phyloP scores from a whole-genome alignment of 1,140 invertebrate species.

The Drosophila athabasca region DNA sequence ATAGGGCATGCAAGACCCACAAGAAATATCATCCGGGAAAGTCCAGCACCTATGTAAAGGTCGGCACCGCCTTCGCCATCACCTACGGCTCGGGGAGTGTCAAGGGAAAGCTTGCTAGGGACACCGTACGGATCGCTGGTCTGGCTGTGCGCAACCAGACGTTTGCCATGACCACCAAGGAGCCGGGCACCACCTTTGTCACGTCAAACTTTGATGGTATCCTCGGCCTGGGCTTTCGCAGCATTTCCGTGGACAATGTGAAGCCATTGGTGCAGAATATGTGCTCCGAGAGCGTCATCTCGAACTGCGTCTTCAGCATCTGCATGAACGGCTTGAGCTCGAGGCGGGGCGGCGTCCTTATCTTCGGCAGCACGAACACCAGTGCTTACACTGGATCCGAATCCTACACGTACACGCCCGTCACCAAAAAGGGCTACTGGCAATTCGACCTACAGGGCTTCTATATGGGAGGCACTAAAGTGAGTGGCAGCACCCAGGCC shows the following conservation, averaged over 20 bases:
- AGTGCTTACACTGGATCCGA: conserved; percentile 40
- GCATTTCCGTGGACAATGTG: conserved; percentile 94
- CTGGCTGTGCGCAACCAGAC: conserved; percentile 90
- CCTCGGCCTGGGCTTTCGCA: conserved; percentile 93
- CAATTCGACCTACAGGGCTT: conserved; percentile 48
- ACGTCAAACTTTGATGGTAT: conserved; percentile 98
- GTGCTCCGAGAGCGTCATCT: conserved; percentile 91
- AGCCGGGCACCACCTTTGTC: conserved; percentile 94
- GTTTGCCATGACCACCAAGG: conserved; percentile 96
- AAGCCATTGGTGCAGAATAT: conserved; percentile 97
- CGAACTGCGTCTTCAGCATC: conserved; percentile 94
- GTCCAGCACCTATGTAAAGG: conserved; percentile 34
- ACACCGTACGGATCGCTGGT: conserved; percentile 84
- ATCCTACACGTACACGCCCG: conserved; percentile 50
- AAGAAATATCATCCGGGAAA: conserved; percentile 11
- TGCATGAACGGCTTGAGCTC: conserved; percentile 89
- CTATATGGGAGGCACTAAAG: conserved; percentile 33
- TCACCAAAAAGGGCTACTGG: conserved; percentile 62
- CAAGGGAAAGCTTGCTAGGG: conserved; percentile 26
- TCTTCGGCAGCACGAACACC: conserved; percentile 36
- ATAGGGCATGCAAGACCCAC: conserved; percentile 30
- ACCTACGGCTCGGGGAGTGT: conserved; percentile 35
- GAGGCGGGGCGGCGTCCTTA: conserved; percentile 24
- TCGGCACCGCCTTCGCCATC: conserved; percentile 22
- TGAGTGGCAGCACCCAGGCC: conserved; percentile 84